phyloP scores from a whole-genome alignment of 2,888 invertebrate species.

The Therioaphis trifolii region DNA sequence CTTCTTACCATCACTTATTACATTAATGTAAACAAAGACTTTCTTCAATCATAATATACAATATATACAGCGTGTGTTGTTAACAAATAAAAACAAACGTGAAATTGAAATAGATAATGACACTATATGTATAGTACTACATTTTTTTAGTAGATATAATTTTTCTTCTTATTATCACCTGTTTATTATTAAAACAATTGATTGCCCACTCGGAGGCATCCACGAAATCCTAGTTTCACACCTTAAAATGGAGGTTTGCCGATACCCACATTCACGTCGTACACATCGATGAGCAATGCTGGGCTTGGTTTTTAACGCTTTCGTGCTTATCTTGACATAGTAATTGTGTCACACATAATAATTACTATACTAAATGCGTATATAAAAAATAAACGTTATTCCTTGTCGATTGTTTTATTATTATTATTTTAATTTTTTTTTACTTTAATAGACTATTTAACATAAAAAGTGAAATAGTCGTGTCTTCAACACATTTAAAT shows the following conservation, averaged over 20 bases:
- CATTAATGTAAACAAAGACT: no score
- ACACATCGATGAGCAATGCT: constrained; percentile 30
- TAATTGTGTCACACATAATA: constrained; percentile 47
- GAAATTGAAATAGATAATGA: no score
- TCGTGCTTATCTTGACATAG: constrained; percentile 6
- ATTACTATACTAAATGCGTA: constrained; percentile 23
- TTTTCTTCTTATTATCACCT: background rate
- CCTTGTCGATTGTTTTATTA: background rate
- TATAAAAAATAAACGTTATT: no score
- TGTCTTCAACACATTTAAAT: no score
- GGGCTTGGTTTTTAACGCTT: constrained; percentile 46
- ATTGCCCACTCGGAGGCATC: background rate
- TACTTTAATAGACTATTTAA: no score
- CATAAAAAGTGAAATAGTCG: no score
- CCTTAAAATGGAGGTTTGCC: constrained; percentile 1
- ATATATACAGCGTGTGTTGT: no score
- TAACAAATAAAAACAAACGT: no score
- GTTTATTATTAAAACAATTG: background rate
- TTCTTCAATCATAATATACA: no score
- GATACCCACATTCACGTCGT: constrained; percentile 4
- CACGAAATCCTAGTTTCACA: constrained; percentile 17
- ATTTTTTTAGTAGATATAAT: no score
- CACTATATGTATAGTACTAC: no score
- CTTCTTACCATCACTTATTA: no score
- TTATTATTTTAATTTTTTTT: background rate